phyloP scores from a whole-genome alignment of 2,888 invertebrate species.

The Gisinianus flammeolus region DNA sequence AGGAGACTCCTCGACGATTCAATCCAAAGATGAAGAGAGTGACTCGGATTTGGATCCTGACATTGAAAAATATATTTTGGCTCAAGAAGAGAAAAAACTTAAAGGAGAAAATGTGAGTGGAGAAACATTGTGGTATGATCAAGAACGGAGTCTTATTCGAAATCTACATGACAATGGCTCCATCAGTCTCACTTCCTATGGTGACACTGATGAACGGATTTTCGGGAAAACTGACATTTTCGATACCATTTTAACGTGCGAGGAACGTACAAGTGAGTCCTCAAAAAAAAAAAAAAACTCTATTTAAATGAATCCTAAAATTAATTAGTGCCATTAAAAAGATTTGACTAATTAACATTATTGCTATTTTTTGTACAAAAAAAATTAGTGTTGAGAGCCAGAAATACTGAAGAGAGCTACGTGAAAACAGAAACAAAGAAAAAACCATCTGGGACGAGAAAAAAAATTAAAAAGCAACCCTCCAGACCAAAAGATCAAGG shows the following conservation, averaged over 20 bases:
- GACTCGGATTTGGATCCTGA: conserved; percentile 36
- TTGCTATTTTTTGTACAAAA: not conserved
- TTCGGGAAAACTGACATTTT: conserved; percentile 40
- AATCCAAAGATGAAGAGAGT: conserved; percentile 10
- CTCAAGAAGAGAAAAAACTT: conserved; percentile 19
- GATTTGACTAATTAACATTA: not conserved
- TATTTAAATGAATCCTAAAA: not conserved
- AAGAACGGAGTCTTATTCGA: conserved; percentile 27
- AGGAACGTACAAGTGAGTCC: conserved; percentile 37
- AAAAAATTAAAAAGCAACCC: not conserved
- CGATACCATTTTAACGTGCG: conserved; percentile 26
- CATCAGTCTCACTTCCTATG: conserved; percentile 41
- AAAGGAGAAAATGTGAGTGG: conserved; percentile 30
- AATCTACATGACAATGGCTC: conserved; percentile 38
- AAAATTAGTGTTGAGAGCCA: conserved; percentile 25
- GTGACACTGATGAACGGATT: conserved; percentile 25
- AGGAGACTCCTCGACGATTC: not conserved
- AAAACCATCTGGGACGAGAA: not conserved
- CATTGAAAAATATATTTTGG: conserved; percentile 27
- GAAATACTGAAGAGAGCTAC: not conserved
- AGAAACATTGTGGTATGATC: conserved; percentile 40
- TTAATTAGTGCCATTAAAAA: not conserved
- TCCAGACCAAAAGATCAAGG: conserved; percentile 33
- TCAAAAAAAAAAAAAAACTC: not conserved
- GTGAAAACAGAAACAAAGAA: conserved; percentile 24